Conservation (phyloP, 2,797 vertebrate genomes). For the Coluber constrictor region DNA sequence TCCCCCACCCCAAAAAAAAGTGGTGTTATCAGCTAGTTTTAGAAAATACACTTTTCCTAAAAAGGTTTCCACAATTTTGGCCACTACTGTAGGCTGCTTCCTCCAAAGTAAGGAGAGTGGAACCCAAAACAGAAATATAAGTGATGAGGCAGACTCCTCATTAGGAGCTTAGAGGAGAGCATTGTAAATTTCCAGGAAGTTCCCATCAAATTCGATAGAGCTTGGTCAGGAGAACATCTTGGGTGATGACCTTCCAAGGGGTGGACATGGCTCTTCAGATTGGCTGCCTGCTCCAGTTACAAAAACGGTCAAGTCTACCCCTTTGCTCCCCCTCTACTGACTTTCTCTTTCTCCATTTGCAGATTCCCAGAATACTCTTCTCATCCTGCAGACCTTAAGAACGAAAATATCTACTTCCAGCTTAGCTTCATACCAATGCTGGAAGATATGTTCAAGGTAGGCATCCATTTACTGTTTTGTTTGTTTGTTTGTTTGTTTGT, state of each 20-base stretch:
- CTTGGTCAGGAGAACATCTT: background rate
- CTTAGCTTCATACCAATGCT: slow-evolving; percentile 37
- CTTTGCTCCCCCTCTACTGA: background rate
- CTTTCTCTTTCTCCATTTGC: background rate
- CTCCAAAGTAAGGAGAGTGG: background rate
- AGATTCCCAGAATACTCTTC: background rate
- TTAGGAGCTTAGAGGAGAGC: background rate
- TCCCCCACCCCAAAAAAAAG: no score
- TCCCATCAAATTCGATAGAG: background rate
- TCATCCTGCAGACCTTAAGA: background rate
- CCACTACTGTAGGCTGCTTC: no score
- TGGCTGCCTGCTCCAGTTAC: background rate
- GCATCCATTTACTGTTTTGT: background rate
- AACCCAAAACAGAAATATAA: background rate
- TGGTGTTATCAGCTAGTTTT: no score
- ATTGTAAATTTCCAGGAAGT: background rate
- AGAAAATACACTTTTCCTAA: no score
- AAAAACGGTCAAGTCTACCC: background rate
- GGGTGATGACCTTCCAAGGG: background rate
- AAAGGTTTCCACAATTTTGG: no score
- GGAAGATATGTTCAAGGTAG: slow-evolving; percentile 54
- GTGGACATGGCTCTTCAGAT: background rate
- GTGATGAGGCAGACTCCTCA: background rate
- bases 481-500: no score
- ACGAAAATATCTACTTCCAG: background rate